Conservation (phyloP, 2,888 invertebrate genomes). For the Osedax fenrisi region DNA sequence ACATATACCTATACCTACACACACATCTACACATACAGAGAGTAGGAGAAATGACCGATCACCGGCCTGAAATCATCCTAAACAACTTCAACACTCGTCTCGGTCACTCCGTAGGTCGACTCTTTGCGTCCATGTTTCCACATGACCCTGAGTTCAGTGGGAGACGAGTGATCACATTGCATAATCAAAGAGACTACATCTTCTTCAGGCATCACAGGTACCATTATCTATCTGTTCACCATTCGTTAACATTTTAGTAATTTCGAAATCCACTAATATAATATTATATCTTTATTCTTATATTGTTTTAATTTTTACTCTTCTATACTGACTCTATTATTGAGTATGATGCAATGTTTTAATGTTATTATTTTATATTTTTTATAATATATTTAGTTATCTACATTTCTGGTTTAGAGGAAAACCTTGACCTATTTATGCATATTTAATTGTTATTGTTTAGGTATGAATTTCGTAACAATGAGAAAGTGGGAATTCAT, state of each 20-base stretch:
- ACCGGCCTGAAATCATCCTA: conserved; percentile 84
- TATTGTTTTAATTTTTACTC: no score
- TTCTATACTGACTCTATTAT: no score
- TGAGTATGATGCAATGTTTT: no score
- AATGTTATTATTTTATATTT: no score
- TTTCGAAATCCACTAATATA: not conserved
- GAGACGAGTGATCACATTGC: conserved; percentile 83
- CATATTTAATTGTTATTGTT: no score
- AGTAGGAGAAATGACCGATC: conserved; percentile 63
- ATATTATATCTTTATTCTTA: not conserved
- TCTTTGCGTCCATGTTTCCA: conserved; percentile 82
- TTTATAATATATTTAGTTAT: no score
- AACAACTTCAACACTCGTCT: conserved; percentile 90
- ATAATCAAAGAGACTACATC: conserved; percentile 95
- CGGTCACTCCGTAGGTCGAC: conserved; percentile 75
- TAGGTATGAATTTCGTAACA: conserved; percentile 51
- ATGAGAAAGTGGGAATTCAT: conserved; percentile 61
- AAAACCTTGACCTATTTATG: no score
- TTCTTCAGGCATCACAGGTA: conserved; percentile 93
- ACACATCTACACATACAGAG: conserved; percentile 42
- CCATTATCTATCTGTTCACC: no score
- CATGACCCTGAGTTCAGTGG: conserved; percentile 89
- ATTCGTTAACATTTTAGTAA: no score
- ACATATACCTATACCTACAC: no score
- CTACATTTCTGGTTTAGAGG: no score